A percentile compares a stretch with the other conserved stretches of the same genome.
Evolutionary conservation across 2,888 invertebrate genomes (phyloP).

Genomic region (Eurytoma adleriae): DNA sequence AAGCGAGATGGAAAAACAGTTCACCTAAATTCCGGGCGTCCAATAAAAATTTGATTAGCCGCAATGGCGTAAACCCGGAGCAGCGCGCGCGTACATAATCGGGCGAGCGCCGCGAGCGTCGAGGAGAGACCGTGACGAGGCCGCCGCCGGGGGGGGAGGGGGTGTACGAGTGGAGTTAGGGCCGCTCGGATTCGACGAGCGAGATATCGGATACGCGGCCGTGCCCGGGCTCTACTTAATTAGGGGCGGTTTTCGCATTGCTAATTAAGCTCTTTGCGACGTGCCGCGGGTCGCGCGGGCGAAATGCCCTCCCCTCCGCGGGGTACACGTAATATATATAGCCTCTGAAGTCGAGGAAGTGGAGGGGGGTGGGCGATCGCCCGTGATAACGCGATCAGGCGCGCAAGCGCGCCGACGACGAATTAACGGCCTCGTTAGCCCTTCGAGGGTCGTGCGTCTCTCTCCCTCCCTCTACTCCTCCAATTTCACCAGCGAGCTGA

Average conservation of each 20-base stretch:
- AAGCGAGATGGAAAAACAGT: no score
- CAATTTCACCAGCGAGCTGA: no score
- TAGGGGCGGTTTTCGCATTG: constrained; percentile 15
- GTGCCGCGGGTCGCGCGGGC: not conserved
- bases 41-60: no score
- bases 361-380: not conserved
- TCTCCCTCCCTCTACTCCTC: no score
- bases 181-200: not conserved
- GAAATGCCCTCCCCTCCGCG: not conserved
- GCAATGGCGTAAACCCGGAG: no score
- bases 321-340: no score
- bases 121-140: no score
- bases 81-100: no score
- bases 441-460: not conserved
- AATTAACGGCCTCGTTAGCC: constrained; percentile 32
- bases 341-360: not conserved
- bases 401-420: not conserved
- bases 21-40: no score
- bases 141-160: no score
- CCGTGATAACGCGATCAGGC: constrained; percentile 25
- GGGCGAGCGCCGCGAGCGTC: no score
- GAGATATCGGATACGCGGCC: constrained; percentile 12
- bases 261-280: constrained; percentile 7
- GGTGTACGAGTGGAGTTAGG: no score
- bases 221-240: constrained; percentile 3